Base-by-base conservation (phyloP, 1,140 invertebrate species). In the Ceratina calcarata region DNA sequence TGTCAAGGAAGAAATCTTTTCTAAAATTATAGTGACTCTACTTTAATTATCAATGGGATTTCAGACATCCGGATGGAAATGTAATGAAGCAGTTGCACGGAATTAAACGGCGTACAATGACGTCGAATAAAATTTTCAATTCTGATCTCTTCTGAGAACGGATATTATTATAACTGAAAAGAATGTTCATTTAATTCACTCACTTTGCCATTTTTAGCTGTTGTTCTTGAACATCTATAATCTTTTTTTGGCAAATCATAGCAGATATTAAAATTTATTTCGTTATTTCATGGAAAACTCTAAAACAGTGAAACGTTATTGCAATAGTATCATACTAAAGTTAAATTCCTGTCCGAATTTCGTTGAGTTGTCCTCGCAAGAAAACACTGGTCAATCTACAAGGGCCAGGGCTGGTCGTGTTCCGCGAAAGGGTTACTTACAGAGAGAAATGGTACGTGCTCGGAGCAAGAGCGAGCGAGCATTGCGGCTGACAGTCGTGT, bases 401-500 rank as follows among this genome's bases (percentile, higher is more conserved):
- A 16, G 32, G 27, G 55, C 24, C 20, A 66, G 22, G 45, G 18
- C 22, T 12, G 3, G 16, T 51, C 22, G 20, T 15, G 32, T 20
- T 51, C 24, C 13, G 53, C 22, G 24, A 27, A 18, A 67, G 62
- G 49, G 53, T 65, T 18, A 20, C 51, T 20, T 60, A 10, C 18
- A 27, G 62, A 27, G 45, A 13, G 62, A 10, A 20, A 15, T 16
- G 24, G 15, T 32, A 62, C 60, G 37, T 68, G 49, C n/a, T 67
- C 69, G 64, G 15, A 67, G 55, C 32, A 72, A 76, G 55, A 49
- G 32, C 27, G 68, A 71, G 18, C 61, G 81, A 77, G 74, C 80
- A 80, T 75, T 89, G 82, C 75, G 64, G 66, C 79, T 83, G 88
- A 89, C 86, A 89, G 81, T 81, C 78, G 78, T 79, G 73, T 57